Conservation (phyloP, 2,888 invertebrate species). For the Listrodromus nycthemerus region DNA sequence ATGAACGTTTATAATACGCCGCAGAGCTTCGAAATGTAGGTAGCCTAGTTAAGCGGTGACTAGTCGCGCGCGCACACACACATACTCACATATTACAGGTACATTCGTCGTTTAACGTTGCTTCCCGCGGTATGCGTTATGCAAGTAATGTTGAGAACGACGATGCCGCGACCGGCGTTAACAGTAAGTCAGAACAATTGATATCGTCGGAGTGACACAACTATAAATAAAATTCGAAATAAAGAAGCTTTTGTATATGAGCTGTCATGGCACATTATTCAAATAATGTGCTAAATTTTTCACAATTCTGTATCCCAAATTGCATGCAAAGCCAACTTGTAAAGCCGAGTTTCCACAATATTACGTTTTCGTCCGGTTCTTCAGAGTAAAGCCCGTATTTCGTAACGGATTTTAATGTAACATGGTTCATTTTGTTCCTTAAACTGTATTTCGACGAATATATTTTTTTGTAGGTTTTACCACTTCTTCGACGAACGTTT, state of each 20-base stretch:
- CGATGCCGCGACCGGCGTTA: not conserved
- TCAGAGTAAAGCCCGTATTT: too few species aligned
- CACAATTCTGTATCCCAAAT: too few species aligned
- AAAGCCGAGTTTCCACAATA: too few species aligned
- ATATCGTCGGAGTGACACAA: not conserved
- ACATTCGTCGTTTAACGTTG: slow-evolving; percentile 57
- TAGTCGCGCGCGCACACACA: slow-evolving; percentile 21
- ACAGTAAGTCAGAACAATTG: not conserved
- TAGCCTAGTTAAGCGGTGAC: slow-evolving; percentile 67
- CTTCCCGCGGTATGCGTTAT: slow-evolving; percentile 47
- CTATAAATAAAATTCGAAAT: not conserved
- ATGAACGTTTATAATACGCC: slow-evolving; percentile 17
- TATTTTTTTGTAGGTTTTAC: too few species aligned
- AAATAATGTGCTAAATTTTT: too few species aligned
- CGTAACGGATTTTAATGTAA: too few species aligned
- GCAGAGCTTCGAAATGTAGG: slow-evolving; percentile 54
- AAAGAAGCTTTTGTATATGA: not conserved
- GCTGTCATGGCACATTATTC: too few species aligned
- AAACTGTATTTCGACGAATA: too few species aligned
- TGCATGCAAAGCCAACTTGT: too few species aligned
- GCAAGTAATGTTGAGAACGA: not conserved
- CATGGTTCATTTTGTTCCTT: too few species aligned
- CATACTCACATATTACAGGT: slow-evolving; percentile 1
- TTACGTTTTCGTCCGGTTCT: too few species aligned
- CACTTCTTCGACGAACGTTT: too few species aligned